These are phyloP conservation scores for Furcifer pardalis DNA, from an alignment of 2,797 vertebrate species.

Conservation along the genomic window DNA sequence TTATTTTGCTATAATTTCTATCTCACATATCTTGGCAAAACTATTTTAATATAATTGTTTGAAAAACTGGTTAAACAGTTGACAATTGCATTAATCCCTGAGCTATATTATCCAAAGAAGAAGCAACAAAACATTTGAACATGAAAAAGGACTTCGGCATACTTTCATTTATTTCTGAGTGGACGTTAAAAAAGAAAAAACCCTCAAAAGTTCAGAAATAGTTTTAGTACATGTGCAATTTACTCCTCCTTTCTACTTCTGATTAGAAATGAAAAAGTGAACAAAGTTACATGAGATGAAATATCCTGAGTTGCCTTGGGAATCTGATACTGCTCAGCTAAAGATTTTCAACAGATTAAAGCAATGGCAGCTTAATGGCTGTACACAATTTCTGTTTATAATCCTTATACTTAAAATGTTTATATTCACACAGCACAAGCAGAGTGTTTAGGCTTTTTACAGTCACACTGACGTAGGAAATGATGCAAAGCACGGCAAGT, in stretches of 20 bases:
- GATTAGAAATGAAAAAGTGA: neutral
- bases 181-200: neutral
- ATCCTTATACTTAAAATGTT: constrained; percentile 51
- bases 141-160: neutral
- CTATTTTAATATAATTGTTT: neutral
- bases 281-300: constrained; percentile 25
- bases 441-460: constrained; percentile 54
- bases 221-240: neutral
- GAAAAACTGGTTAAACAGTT: neutral
- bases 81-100: neutral
- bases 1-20: neutral
- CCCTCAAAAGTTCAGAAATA: neutral
- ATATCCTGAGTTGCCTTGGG: constrained; percentile 38
- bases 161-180: too few relatives aligned
- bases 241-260: constrained; percentile 22
- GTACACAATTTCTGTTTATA: constrained; percentile 57
- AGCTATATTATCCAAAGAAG: neutral
- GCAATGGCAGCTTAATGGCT: constrained; percentile 37
- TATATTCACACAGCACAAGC: constrained; percentile 37
- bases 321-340: constrained; percentile 42
- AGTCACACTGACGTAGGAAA: constrained; percentile 55
- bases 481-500: constrained; percentile 49
- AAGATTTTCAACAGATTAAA: constrained; percentile 57
- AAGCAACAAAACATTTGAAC: neutral
- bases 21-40: neutral